Percentiles rank a stretch among this genome's conserved stretches.
phyloP scores from a whole-genome alignment of 2,888 invertebrate genomes.

The Sericinus montela region DNA sequence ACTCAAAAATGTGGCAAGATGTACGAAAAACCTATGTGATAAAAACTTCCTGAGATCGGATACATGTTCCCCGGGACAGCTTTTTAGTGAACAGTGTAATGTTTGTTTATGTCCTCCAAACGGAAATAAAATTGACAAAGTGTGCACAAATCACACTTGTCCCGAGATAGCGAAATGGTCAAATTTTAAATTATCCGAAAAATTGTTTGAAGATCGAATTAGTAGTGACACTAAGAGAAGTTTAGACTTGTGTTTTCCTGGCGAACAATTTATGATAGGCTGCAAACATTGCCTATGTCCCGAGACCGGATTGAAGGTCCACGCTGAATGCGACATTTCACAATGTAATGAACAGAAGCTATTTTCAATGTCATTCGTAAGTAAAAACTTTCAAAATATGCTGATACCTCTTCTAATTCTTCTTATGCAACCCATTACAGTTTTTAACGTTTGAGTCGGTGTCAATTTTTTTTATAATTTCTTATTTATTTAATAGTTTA shows the following conservation, averaged over 20 bases:
- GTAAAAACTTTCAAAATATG: background rate
- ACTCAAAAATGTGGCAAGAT: constrained; percentile 59
- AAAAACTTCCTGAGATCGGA: constrained; percentile 49
- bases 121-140: constrained; percentile 49
- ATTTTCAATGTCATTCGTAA: constrained; percentile 2
- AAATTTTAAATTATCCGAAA: constrained; percentile 48
- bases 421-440: too few species aligned
- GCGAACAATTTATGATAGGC: constrained; percentile 57
- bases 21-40: constrained; percentile 65
- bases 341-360: constrained; percentile 36
- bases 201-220: constrained; percentile 35
- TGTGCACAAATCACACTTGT: constrained; percentile 55
- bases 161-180: constrained; percentile 46
- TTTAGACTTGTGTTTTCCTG: constrained; percentile 61
- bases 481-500: too few species aligned
- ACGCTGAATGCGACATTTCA: constrained; percentile 49
- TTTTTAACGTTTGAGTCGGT: background rate
- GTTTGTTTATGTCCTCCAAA: constrained; percentile 66
- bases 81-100: constrained; percentile 64
- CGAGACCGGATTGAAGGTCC: constrained; percentile 56
- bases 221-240: constrained; percentile 35
- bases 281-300: constrained; percentile 68
- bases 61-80: constrained; percentile 48
- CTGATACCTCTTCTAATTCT: too few species aligned
- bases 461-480: too few species aligned